Conservation (phyloP, 2,113 vertebrate genomes). For the Amblyopsis rosae region DNA sequence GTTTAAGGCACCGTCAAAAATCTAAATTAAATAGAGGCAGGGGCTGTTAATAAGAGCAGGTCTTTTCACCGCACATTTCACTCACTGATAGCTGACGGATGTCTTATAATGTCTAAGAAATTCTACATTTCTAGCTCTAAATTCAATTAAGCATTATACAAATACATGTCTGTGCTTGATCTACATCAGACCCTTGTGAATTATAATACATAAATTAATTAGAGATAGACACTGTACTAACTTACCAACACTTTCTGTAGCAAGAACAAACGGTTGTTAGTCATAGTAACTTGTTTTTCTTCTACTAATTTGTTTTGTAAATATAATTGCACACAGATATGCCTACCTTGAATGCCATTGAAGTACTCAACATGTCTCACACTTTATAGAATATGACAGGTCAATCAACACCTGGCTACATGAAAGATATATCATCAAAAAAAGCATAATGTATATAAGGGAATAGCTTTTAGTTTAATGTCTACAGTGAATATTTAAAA, state of each 20-base stretch:
- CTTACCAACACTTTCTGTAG: neutral
- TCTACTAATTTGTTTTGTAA: neutral
- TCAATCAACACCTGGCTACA: neutral
- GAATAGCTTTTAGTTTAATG: too few relatives aligned
- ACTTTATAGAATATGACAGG: constrained; percentile 15
- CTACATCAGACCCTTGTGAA: neutral
- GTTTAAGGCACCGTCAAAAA: too few relatives aligned
- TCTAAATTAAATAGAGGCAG: too few relatives aligned
- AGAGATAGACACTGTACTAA: neutral
- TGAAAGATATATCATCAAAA: neutral
- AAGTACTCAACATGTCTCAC: too few relatives aligned
- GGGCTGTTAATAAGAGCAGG: too few relatives aligned
- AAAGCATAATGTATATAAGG: too few relatives aligned
- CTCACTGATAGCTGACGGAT: too few relatives aligned
- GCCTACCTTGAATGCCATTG: constrained; percentile 9
- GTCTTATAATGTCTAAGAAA: too few relatives aligned
- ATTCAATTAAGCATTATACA: neutral
- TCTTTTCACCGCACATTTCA: too few relatives aligned
- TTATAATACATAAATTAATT: constrained; percentile 2
- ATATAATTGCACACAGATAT: neutral
- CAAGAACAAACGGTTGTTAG: neutral
- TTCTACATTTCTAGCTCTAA: too few relatives aligned
- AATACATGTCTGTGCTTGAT: neutral
- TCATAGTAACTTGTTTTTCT: constrained; percentile 17
- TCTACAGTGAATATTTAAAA: too few relatives aligned